Base-by-base conservation (phyloP, 2,113 vertebrate genomes). In the Channa argus region DNA sequence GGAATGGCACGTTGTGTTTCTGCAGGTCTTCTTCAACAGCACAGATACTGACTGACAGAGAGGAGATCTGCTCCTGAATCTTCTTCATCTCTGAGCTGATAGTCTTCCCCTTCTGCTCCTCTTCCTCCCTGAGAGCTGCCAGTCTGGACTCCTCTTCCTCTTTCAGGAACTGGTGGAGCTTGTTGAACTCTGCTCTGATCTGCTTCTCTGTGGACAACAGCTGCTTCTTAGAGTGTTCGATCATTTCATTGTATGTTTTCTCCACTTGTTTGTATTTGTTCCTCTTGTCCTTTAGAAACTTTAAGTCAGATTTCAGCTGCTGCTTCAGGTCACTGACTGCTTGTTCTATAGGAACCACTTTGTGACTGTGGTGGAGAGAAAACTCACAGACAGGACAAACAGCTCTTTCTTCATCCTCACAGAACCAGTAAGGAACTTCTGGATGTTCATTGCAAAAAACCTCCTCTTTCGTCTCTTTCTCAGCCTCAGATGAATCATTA, bases 1-100 rank as follows among this genome's bases (percentile, higher is more conserved):
- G 84, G 66, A 87, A 77, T 0, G 51, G 1, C 62, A 73, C 14
- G 2, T 51, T 46, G 58, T 63, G 13, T 66, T 77, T 80, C 65
- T 71, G 59, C 70, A 88, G 76, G 0, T 86, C 72, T 75, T 81
- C 66, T 79, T 86, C 68, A 54, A 87, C 71, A 66, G 81, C 76
- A 74, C 2, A 38, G 74, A 86, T 80, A 11, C 64, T 73, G 46
- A 72, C 70, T 69, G 84, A 75, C 67, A 90, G 81, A 80, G 65
- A 78, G 56, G 56, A 81, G 66, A 83, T 78, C 70, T 79, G 66
- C 47, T 81, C 62, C 63, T 65, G 13, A 38, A 86, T 70, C 47
- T 5, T 79, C 74, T 84, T 69, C 51, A 47, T 55, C 69, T 71
- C 65, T 69, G 53, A 33, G 53, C 12, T 52, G 38, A 85, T 3